Base-by-base conservation (phyloP, 2,888 invertebrate genomes). In the Bursaphelenchus okinawaensis region DNA sequence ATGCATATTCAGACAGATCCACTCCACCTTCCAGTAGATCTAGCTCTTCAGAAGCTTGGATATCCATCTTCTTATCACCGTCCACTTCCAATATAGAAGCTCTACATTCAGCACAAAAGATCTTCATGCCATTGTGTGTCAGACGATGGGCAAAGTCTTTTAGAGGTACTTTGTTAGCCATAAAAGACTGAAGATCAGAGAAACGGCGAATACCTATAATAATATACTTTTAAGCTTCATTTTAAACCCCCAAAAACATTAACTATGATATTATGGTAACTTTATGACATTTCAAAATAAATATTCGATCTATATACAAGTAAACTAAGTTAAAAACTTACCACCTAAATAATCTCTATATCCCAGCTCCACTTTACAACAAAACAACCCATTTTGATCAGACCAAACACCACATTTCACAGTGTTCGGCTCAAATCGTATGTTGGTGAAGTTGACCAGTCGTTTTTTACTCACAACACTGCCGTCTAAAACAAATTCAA, bases 341-440 rank as follows among this genome's bases (percentile, higher is more conserved):
- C 60, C 60, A 52, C 60, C 29, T 16, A 59, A n/a, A 50, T 59
- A 27, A 59, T 59, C 60, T 20, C 52, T 9, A 27, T 59, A 59
- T 22, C 19, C 19, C n/a, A 29, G 51, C 22, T 59, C 22, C 16
- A 59, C 60, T 12, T 50, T 31, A 20, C 60, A 59, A 29, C 24
- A 40, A 50, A 59, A 59, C 52, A 59, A 26, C 12, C 60, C 50
- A 4, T 50, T 31, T 20, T 50, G 31, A 16, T 59, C 60, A 16
- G 60, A 59, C 40, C 40, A 59, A 23, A 52, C 16, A n/a, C 51
- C 60, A 23, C 24, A n/a, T 1, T 50, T 29, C 19, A 59, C 60
- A n/a, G 52, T 23, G 12, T 59, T 50, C n/a, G 60, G 60, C 31
- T 59, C 51, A 29, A 59, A 59, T 27, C 51, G 31, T 8, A 51